Evolutionary conservation across 2,113 vertebrate species (phyloP), one percentile per base, ranked within the genome.

Genomic region (Dendropsophus ebraccatus): DNA sequence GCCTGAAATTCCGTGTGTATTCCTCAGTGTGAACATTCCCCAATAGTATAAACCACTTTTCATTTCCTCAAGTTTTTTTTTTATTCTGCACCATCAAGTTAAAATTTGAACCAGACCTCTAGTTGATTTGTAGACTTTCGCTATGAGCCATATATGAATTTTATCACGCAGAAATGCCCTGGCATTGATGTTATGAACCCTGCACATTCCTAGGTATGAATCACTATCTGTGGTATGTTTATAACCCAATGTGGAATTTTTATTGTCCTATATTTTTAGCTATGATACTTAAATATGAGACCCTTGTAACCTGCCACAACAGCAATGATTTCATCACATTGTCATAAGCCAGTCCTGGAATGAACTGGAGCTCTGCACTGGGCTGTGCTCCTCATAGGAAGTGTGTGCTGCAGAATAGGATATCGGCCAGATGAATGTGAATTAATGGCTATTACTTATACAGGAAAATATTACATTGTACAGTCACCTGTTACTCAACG

Each of bases 211-310:
- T 65, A 23, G 2, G 21, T 7, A 85, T 77, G 74, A 77, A 65
- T 85, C 54, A 76, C 21, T 65, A 52, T 67, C 8, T 35, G 25
- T 78, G 73, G 74, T 52, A 85, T 85, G 83, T 85, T 85, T 23
- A 77, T 77, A 17, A 75, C 72, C 11, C 58, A 25, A 25, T 67
- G 58, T 35, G 73, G 73, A 85, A 85, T 85, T 77, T 85, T 78
- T 85, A 85, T 85, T 85, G 58, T 67, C 58, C 83, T 75, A 21
- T 50, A 65, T 35, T 85, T 56, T 77, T 19, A 58, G 69, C 50
- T 41, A 70, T 85, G 56, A 67, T 76, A 60, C 35, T 60, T 45
- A 74, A 45, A 70, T 60, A 47, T 52, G 41, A 67, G n/a, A 67
- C 11, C 56, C 23, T 47, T 50, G 52, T 58, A 76, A 49, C 72